Evolutionary conservation across 1,140 invertebrate species (phyloP), one percentile per base, ranked within the genome.

Genomic region (Heliothis subflexa): DNA sequence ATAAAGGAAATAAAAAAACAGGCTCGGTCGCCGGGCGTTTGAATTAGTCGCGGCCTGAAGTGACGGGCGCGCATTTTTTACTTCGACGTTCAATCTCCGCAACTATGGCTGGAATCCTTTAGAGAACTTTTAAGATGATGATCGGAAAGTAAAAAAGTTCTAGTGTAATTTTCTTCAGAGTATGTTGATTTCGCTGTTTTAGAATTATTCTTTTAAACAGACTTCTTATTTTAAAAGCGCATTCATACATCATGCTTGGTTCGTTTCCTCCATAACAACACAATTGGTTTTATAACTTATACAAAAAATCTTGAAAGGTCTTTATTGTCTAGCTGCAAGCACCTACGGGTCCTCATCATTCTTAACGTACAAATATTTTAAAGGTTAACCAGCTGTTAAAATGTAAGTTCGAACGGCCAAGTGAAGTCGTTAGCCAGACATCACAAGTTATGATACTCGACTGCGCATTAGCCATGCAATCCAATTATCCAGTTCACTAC

Each of bases 1-100:
- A 74, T 74, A 61, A 18, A 74, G 72, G 72, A 74, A 74, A 74
- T 74, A 61, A 74, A 74, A 49, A 74, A 59, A n/a, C 28, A 59
- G 40, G 71, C 21, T 73, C 28, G 16, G 45, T 74, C 72, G 72
- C 0, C 33, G 57, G 25, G 55, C 45, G 57, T 61, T 49, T 14
- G 40, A 74, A 74, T 74, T 74, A 45, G 72, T 74, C 61, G 40
- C 57, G 72, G 72, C 45, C 18, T 55, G 55, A 66, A 55, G 10
- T 33, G 71, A 13, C 72, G 72, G 55, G 62, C 40, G 72, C 13
- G 33, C 71, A 21, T 74, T 74, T 74, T 74, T 74, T 57, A 61
- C 33, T 61, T 25, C 10, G 55, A 61, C 72, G 28, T 61, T 62
- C 55, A 74, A 61, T 49, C 72, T 47, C 40, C 62, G 62, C 11